Percentiles rank a stretch among this genome's conserved stretches.
These are phyloP conservation scores for Knipowitschia caucasica DNA, from an alignment of 2,797 vertebrate species.

Conservation along the genomic window DNA sequence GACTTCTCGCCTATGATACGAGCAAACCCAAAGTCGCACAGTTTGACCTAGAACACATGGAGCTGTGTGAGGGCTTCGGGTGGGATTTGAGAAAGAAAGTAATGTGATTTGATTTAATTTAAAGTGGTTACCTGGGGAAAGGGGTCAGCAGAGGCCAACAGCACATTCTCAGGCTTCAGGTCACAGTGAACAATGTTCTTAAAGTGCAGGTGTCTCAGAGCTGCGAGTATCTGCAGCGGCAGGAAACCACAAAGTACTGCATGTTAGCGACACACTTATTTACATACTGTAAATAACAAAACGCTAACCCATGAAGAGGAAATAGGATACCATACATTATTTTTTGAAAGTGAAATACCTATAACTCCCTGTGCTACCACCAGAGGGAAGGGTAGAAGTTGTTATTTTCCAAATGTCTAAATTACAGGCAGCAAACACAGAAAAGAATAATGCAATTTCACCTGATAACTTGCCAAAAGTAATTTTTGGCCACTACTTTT, in stretches of 20 bases:
- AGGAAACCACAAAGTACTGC: conserved; percentile 1
- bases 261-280: background rate
- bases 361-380: too few relatives aligned
- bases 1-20: conserved; percentile 93
- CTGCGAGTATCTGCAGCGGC: conserved; percentile 81
- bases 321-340: too few relatives aligned
- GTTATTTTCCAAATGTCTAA: too few relatives aligned
- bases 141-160: conserved; percentile 77
- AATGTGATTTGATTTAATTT: background rate
- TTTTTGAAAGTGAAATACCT: too few relatives aligned
- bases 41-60: conserved; percentile 77
- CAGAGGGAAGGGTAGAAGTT: too few relatives aligned
- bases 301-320: too few relatives aligned
- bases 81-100: background rate
- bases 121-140: conserved; percentile 75
- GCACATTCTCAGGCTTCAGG: conserved; percentile 89
- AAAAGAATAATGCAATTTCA: too few relatives aligned
- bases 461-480: too few relatives aligned
- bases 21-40: conserved; percentile 92
- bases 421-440: too few relatives aligned
- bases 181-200: conserved; percentile 94
- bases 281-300: too few relatives aligned
- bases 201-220: conserved; percentile 87
- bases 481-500: too few relatives aligned
- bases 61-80: background rate